Base-by-base conservation (phyloP, 1,140 invertebrate genomes). In the Belonocnema kinseyi region DNA sequence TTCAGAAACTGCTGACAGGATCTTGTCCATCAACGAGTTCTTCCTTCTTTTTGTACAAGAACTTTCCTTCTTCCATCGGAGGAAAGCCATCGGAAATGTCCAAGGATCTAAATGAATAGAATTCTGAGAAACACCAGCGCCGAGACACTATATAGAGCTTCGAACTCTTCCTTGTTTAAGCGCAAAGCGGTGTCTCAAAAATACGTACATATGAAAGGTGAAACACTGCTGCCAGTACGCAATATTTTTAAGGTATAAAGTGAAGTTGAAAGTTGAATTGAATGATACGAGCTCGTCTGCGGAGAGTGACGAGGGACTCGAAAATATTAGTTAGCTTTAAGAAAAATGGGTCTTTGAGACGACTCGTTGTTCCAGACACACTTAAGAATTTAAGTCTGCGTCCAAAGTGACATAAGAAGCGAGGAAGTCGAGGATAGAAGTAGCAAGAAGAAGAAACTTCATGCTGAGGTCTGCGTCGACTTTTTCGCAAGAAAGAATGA, bases 221-320 rank as follows among this genome's bases (percentile, higher is more conserved):
- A 80, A 85, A 80, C 74, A 82, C 81, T 83, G 87, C 88, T 89
- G 87, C 85, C 87, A 88, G 83, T 85, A 85, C 72, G 86, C 85
- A 88, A 89, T 88, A 89, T 80, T 85, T 85, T 86, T 81, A 79
- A 77, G 81, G 50, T 51, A 33, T 46, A 71, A 52, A 19, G 52
- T 50, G 26, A 70, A 71, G 51, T 75, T 54, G 26, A 74, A 58
- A 74, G 16, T n/a, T 8, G 5, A 66, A 40, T 66, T 16, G 58
- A 66, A 33, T 7, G 26, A 66, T 4, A 66, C 33, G 21, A 33
- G 26, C 21, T 33, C 33, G 26, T 40, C 61, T 66, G 33, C 26
- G 58, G 14, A 61, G 4, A 61, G 58, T 26, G 58, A 13, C 58
- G 61, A 66, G 26, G 6, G 14, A 66, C 26, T 40, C 61, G 61